Percentiles rank a stretch among this genome's conserved stretches.
Evolutionary conservation across 2,797 vertebrate species (phyloP).

Genomic region (Anguilla marmorata): DNA sequence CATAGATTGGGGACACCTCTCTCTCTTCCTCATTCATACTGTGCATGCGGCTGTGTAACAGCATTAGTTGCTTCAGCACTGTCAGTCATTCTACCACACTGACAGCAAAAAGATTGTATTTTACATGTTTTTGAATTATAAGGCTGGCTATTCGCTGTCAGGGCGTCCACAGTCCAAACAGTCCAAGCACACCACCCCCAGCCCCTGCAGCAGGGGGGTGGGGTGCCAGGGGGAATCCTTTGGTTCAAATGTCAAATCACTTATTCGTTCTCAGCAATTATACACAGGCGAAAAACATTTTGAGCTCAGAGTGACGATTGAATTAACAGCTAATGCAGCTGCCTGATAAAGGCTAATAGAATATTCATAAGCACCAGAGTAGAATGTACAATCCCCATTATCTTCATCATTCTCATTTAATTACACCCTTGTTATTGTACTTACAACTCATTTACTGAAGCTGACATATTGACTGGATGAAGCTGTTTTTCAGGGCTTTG

Average conservation of each 20-base stretch:
- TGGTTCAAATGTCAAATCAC: slow-evolving; percentile 99
- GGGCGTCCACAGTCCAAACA: slow-evolving; percentile 29
- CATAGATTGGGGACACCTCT: neutral
- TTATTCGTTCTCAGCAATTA: slow-evolving; percentile 99
- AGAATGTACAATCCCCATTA: slow-evolving; percentile 99
- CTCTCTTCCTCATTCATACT: neutral
- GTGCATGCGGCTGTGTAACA: neutral
- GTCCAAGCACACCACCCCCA: slow-evolving; percentile 70
- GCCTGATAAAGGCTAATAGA: slow-evolving; percentile 99
- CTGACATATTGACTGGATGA: slow-evolving; percentile 93
- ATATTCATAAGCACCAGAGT: slow-evolving; percentile 99
- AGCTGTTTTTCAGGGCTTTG: slow-evolving; percentile 80
- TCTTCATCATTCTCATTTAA: slow-evolving; percentile 99
- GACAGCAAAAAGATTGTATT: slow-evolving; percentile 86
- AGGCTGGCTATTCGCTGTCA: slow-evolving; percentile 82
- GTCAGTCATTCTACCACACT: slow-evolving; percentile 84
- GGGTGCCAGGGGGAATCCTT: slow-evolving; percentile 91
- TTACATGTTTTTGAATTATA: slow-evolving; percentile 86
- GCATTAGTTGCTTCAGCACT: slow-evolving; percentile 51
- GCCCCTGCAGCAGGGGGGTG: slow-evolving; percentile 71
- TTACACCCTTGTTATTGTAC: slow-evolving; percentile 99
- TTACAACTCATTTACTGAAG: slow-evolving; percentile 99
- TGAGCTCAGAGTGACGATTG: slow-evolving; percentile 99
- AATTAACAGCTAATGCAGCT: slow-evolving; percentile 99
- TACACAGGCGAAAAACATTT: slow-evolving; percentile 99